Conservation (phyloP, 2,113 vertebrate species). For the Leucopsar rothschildi region DNA sequence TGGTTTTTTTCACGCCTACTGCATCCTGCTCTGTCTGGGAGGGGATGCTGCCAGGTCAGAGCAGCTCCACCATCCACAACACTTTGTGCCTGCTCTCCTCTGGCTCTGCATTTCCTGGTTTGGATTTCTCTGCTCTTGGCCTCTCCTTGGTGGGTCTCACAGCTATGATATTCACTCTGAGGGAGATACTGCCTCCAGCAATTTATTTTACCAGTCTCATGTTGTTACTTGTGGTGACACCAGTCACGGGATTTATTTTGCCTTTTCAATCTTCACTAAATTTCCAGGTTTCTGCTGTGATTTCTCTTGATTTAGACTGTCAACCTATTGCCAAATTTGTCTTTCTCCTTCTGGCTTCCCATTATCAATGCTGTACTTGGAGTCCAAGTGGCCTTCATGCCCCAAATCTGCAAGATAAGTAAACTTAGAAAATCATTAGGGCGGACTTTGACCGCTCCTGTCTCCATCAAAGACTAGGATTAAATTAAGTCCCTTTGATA, state of each 20-base stretch:
- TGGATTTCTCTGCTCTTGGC: neutral
- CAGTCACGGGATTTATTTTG: neutral
- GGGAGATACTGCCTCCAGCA: neutral
- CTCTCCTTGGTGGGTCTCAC: neutral
- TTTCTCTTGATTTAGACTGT: neutral
- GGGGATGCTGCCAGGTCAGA: neutral
- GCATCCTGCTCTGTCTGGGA: neutral
- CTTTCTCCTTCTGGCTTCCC: neutral
- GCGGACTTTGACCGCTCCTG: neutral
- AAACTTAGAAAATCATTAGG: conserved; percentile 46
- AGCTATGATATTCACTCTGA: neutral
- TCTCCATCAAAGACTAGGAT: conserved; percentile 32
- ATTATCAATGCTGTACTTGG: neutral
- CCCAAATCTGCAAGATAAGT: conserved; percentile 33
- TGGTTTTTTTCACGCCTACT: neutral
- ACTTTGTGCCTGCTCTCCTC: neutral
- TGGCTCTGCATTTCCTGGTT: neutral
- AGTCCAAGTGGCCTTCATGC: neutral
- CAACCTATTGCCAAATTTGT: neutral
- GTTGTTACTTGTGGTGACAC: neutral
- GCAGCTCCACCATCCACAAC: neutral
- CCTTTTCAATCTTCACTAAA: neutral
- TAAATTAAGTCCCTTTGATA: conserved; percentile 47
- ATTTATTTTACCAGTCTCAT: neutral
- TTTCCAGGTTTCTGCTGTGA: neutral